phyloP scores from a whole-genome alignment of 1,140 invertebrate genomes.

The Pectinophora gossypiella region DNA sequence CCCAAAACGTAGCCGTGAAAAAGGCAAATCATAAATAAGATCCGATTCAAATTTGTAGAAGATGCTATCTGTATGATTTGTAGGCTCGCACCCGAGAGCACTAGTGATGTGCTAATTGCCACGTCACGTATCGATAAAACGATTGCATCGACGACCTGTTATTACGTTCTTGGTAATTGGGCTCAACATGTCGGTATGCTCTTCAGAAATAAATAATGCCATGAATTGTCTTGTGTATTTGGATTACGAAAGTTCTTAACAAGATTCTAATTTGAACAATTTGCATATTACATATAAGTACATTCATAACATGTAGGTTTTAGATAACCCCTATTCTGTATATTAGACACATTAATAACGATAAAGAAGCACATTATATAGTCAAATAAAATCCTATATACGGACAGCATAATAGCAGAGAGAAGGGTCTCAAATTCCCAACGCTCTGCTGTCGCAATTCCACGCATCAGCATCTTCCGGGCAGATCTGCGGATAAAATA shows the following conservation, averaged over 20 bases:
- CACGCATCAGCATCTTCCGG: constrained; percentile 32
- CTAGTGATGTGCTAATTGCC: constrained; percentile 70
- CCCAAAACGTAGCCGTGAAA: constrained; percentile 72
- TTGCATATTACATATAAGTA: not conserved
- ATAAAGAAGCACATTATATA: too few relatives aligned
- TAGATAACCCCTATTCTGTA: too few relatives aligned
- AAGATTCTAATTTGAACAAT: too few relatives aligned
- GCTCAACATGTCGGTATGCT: too few relatives aligned
- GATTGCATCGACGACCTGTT: constrained; percentile 1
- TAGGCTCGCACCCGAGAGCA: constrained; percentile 69
- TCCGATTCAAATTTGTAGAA: constrained; percentile 77
- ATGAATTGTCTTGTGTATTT: too few relatives aligned
- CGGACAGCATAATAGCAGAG: too few relatives aligned
- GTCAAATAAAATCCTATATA: too few relatives aligned
- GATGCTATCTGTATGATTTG: constrained; percentile 76
- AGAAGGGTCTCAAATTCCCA: too few relatives aligned
- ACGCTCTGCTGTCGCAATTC: constrained; percentile 19
- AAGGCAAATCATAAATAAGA: constrained; percentile 75
- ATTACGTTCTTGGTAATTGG: too few relatives aligned
- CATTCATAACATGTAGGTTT: not conserved
- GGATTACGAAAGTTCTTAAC: too few relatives aligned
- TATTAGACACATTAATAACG: too few relatives aligned
- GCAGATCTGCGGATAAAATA: constrained; percentile 34
- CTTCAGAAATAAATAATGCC: too few relatives aligned
- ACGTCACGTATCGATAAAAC: constrained; percentile 58